Base-by-base conservation (phyloP, 2,888 invertebrate genomes). In the Trichacis sp. region DNA sequence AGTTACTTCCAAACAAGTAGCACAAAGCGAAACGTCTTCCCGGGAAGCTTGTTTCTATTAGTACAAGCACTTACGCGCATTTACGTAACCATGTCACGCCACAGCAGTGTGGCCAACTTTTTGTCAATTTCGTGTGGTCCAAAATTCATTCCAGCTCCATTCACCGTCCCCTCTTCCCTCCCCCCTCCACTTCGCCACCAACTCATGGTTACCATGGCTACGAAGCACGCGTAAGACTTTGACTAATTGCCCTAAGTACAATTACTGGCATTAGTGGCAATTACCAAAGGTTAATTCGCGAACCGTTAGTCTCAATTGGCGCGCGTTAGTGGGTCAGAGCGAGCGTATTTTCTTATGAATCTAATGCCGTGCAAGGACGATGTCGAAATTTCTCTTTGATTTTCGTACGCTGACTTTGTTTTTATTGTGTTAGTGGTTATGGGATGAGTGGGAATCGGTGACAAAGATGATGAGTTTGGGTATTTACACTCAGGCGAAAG, bases 251-350 rank as follows among this genome's bases (percentile, higher is more conserved):
- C 61, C 63, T 63, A 71, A 73, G 72, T 70, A 74, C 75, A 76
- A 80, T 82, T 79, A 80, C 73, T 53, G 68, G 73, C 79, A 82
- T 81, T 81, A 77, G 75, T 71, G 68, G 74, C 76, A 78, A 81
- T 82, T 80, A 79, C 72, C 64, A 71, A 71, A 69, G 80, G 78
- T 81, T 80, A 80, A 81, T 81, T 80, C 73, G 75, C 77, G 71
- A 70, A 71, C 73, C 73, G 77, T 74, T 76, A 75, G 66, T 74
- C 71, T 71, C 73, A 77, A 79, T 78, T 77, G 77, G 69, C 72
- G 70, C 69, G 72, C 74, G 73, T 78, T 79, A 77, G 76, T 79
- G 73, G 79, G 77, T 77, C 79, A 79, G 67, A 66, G 70, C 72
- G 73, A 72, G 67, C 74, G 68, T 58, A 62, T 60, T 63, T 68